Conservation (phyloP, 2,888 invertebrate genomes). For the Hydraecia micacea region DNA sequence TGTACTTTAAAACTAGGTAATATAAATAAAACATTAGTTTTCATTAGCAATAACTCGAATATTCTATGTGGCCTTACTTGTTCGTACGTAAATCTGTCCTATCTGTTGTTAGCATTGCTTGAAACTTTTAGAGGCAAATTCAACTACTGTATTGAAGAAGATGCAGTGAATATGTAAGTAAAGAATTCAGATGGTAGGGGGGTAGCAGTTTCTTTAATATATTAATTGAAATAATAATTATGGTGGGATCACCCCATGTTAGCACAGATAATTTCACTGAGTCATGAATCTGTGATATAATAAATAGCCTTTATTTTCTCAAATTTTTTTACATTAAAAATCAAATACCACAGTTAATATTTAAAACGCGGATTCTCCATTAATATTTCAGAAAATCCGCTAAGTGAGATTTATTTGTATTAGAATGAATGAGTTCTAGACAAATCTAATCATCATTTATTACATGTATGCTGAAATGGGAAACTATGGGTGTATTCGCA, state of each 20-base stretch:
- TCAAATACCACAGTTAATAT: neutral
- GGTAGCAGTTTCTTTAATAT: neutral
- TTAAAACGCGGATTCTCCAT: neutral
- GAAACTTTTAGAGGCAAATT: constrained; percentile 23
- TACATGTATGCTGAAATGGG: neutral
- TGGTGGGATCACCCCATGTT: neutral
- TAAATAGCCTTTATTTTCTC: neutral
- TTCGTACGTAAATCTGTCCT: constrained; percentile 37
- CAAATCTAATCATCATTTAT: neutral
- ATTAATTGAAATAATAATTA: neutral
- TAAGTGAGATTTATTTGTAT: neutral
- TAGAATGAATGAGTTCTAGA: too few species aligned
- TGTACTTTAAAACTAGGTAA: constrained; percentile 15
- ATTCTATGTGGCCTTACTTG: constrained; percentile 33
- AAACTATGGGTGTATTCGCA: neutral
- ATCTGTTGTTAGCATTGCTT: constrained; percentile 43
- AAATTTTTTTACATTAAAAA: neutral
- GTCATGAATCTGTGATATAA: neutral
- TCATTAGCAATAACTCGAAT: neutral
- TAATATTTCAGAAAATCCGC: neutral
- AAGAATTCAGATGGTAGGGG: neutral
- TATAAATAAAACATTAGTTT: constrained; percentile 11
- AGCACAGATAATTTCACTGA: neutral
- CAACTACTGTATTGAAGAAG: constrained; percentile 16
- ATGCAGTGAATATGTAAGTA: constrained; percentile 40